A percentile compares a stretch with the other conserved stretches of the same genome.
phyloP scores from a whole-genome alignment of 2,113 vertebrate species.

The Excalfactoria chinensis region DNA sequence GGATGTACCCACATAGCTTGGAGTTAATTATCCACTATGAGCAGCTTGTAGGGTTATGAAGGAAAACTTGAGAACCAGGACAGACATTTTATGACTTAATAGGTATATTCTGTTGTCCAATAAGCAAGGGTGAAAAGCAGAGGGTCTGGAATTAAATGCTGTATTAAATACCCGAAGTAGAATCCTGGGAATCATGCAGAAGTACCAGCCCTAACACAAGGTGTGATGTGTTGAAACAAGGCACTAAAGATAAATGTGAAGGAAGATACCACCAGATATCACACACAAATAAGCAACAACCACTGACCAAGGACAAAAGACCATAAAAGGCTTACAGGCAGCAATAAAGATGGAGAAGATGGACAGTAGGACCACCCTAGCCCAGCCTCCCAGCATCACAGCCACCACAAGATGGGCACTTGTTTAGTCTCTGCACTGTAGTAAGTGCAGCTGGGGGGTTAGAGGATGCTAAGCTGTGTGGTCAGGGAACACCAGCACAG shows the following conservation, averaged over 20 bases:
- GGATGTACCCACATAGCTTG: not conserved
- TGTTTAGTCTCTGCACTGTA: not conserved
- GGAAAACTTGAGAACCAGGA: not conserved
- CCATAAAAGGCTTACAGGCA: not conserved
- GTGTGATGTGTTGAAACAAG: not conserved
- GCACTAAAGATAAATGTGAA: not conserved
- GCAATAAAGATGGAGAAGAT: slow-evolving; percentile 49
- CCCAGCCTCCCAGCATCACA: not conserved
- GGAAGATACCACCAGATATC: not conserved
- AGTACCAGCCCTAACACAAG: not conserved
- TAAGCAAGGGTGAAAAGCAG: not conserved
- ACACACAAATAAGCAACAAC: slow-evolving; percentile 26
- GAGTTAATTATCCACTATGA: not conserved
- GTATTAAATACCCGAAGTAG: not conserved
- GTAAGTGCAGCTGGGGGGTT: not conserved
- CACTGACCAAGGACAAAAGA: not conserved
- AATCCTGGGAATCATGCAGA: not conserved
- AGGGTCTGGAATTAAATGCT: not conserved
- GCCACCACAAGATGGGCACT: not conserved
- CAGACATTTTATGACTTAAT: not conserved
- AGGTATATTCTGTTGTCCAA: not conserved
- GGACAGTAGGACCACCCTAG: not conserved
- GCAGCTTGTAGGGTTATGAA: not conserved
- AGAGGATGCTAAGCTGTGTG: accelerated
- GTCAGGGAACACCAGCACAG: accelerated